phyloP scores from a whole-genome alignment of 2,113 vertebrate genomes.

The Charadrius vociferus region DNA sequence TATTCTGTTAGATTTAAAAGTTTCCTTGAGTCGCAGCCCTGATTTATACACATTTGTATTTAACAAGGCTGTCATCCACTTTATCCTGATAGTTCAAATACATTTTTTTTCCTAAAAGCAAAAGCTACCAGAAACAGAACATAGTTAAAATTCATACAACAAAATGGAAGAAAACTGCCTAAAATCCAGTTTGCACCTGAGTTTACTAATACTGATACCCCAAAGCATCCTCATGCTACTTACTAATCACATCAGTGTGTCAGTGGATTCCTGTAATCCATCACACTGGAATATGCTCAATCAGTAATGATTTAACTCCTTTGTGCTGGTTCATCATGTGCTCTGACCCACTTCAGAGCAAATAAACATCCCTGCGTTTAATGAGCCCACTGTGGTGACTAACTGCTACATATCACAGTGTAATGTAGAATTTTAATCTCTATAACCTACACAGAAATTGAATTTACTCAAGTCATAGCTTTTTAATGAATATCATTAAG shows the following conservation, averaged over 20 bases:
- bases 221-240: background rate
- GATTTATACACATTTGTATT: background rate
- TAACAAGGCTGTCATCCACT: background rate
- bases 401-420: background rate
- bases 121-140: background rate
- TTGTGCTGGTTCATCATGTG: background rate
- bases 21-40: background rate
- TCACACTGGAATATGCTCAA: background rate
- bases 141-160: background rate
- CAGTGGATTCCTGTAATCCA: background rate
- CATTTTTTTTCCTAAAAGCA: background rate
- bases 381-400: background rate
- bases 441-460: background rate
- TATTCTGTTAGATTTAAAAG: background rate
- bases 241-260: background rate
- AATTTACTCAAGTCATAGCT: background rate
- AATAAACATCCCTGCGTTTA: background rate
- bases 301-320: background rate
- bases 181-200: background rate
- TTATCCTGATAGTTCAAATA: background rate
- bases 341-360: background rate
- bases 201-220: background rate
- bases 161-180: background rate
- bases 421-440: background rate
- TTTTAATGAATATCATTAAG: background rate